Evolutionary conservation across 2,797 vertebrate genomes (phyloP).

Genomic region (Amphiprion clarkii): DNA sequence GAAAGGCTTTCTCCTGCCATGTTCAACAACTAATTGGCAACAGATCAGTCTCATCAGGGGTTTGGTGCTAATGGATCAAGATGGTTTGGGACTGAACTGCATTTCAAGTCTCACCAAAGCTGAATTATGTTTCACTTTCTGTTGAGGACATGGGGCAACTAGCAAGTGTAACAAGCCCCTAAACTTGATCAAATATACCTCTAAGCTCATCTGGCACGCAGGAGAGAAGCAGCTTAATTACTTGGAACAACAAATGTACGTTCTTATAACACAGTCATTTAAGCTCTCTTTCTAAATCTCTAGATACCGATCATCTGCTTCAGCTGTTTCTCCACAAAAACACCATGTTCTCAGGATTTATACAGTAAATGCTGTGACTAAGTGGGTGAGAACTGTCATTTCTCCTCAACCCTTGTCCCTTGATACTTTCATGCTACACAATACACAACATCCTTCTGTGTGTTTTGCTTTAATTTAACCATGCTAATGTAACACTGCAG

Average conservation of each 20-base stretch:
- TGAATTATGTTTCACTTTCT: neutral
- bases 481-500: too few relatives aligned
- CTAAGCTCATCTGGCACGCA: slow-evolving; percentile 18
- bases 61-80: slow-evolving; percentile 14
- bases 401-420: too few relatives aligned
- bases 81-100: neutral
- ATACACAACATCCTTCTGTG: too few relatives aligned
- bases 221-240: slow-evolving; percentile 21
- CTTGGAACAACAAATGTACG: slow-evolving; percentile 9
- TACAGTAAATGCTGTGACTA: neutral
- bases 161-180: slow-evolving; percentile 9
- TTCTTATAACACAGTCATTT: slow-evolving; percentile 5
- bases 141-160: neutral
- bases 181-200: slow-evolving; percentile 45
- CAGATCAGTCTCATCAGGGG: slow-evolving; percentile 1
- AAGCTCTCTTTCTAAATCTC: slow-evolving; percentile 10
- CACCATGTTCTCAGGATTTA: neutral
- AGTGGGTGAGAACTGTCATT: neutral
- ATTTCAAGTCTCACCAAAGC: slow-evolving; percentile 15
- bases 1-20: neutral
- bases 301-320: slow-evolving; percentile 14
- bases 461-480: too few relatives aligned
- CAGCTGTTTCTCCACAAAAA: neutral
- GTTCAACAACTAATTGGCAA: neutral
- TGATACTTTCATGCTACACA: too few relatives aligned